Evolutionary conservation across 1,140 invertebrate genomes (phyloP), one percentile per base, ranked within the genome.

Genomic region (Hyles euphorbiae): DNA sequence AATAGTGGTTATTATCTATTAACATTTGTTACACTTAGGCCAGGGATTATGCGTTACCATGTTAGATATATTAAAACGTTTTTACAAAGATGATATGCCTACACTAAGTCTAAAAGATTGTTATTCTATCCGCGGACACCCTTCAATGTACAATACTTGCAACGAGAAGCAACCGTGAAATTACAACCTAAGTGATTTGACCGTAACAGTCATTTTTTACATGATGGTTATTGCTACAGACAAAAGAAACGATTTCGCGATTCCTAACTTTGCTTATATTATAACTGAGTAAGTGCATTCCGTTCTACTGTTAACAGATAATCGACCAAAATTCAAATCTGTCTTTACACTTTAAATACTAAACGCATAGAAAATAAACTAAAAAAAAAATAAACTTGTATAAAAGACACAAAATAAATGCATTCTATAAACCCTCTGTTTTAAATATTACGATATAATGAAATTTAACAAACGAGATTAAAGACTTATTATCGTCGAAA

Each of bases 1-100:
- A 87, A 76, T 81, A 78, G 75, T 86, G 83, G 86, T 88, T 87
- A 88, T 88, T 88, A 88, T 86, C 86, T 87, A 88, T 88, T 87
- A 88, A 88, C 86, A 87, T 76, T 22, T 78, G 75, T 85, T 88
- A 88, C 69, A 78, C 54, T 86, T 88, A 88, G 83, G 85, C 82
- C 85, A 71, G 76, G 75, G 78, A 77, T 77, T 77, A 81, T 78
- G 74, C 76, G 67, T 72, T 65, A 62, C 62, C 62, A 69, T 74
- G 68, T 80, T 83, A 77, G 73, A 74, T 65, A 67, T 70, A 76
- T 75, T 77, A 80, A 78, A 72, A 76, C 67, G 62, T 76, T 85
- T 78, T 81, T 81, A 87, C 78, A 83, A 81, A 77, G 68, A 73
- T 83, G 81, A 85, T 87, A 83, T 83, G 81, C 75, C 72, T 78